Percentiles rank a stretch among this genome's conserved stretches.
phyloP scores from a whole-genome alignment of 2,113 vertebrate genomes.

The Sturnus vulgaris region DNA sequence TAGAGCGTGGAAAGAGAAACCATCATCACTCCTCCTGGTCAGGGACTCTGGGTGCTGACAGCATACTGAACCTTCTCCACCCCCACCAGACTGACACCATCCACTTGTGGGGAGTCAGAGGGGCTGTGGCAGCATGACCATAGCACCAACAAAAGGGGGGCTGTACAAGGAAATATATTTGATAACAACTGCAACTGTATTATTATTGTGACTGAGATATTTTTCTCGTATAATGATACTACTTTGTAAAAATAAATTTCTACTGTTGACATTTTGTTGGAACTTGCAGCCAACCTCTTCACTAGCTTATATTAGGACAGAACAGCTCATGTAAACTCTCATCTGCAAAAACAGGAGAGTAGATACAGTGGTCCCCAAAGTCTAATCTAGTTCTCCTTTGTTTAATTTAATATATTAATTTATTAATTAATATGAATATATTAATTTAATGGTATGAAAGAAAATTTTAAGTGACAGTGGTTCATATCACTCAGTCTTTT shows the following conservation, averaged over 20 bases:
- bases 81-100: not conserved
- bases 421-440: no score
- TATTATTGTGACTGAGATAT: not conserved
- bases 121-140: not conserved
- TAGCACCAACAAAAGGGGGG: not conserved
- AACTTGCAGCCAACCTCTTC: not conserved
- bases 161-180: not conserved
- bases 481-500: not conserved
- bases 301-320: not conserved
- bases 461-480: not conserved
- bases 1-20: not conserved
- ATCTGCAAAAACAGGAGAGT: not conserved
- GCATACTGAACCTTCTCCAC: not conserved
- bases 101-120: not conserved
- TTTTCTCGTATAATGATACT: not conserved
- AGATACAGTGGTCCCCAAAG: not conserved
- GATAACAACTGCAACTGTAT: not conserved
- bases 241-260: not conserved
- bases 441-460: not conserved
- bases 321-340: not conserved
- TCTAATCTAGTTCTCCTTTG: not conserved
- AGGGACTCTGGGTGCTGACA: not conserved
- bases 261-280: not conserved
- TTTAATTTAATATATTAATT: not conserved
- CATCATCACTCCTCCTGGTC: not conserved